A percentile compares a stretch with the other conserved stretches of the same genome.
Conservation (phyloP, 2,797 vertebrate species). For the Poecile montanus region DNA sequence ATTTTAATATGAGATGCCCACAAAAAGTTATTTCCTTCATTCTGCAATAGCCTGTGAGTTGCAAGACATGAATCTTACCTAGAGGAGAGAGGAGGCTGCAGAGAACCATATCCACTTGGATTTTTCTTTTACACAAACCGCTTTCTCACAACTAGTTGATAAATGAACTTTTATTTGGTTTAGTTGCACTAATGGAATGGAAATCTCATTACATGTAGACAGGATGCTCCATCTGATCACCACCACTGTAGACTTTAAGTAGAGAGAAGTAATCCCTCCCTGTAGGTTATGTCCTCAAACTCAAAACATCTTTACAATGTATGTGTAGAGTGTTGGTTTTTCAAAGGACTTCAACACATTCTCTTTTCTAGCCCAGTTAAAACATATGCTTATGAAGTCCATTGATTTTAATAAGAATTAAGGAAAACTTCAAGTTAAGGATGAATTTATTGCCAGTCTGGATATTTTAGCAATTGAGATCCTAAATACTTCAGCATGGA, state of each 20-base stretch:
- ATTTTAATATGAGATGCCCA: neutral
- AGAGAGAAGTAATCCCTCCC: neutral
- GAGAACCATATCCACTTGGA: neutral
- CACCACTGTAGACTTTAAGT: neutral
- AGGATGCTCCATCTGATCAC: neutral
- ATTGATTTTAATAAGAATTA: neutral
- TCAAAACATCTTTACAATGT: neutral
- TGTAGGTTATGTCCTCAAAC: neutral
- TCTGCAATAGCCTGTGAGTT: neutral
- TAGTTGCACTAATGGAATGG: neutral
- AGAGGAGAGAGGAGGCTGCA: neutral
- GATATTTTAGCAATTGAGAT: neutral
- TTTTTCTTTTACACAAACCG: neutral
- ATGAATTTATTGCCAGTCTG: neutral
- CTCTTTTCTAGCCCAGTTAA: neutral
- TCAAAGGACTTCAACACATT: neutral
- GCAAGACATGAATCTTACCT: neutral
- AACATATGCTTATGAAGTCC: neutral
- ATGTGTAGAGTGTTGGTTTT: neutral
- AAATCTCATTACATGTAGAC: neutral
- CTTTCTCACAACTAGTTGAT: neutral
- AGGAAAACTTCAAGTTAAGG: neutral
- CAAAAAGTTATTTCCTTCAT: neutral
- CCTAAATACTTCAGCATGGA: neutral
- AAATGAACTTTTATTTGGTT: neutral